Percentiles rank a stretch among this genome's conserved stretches.
These are phyloP conservation scores for Morbakka virulenta DNA, from an alignment of 30 jellyfish, hydroid and myxozoan genomes.

Conservation along the genomic window DNA sequence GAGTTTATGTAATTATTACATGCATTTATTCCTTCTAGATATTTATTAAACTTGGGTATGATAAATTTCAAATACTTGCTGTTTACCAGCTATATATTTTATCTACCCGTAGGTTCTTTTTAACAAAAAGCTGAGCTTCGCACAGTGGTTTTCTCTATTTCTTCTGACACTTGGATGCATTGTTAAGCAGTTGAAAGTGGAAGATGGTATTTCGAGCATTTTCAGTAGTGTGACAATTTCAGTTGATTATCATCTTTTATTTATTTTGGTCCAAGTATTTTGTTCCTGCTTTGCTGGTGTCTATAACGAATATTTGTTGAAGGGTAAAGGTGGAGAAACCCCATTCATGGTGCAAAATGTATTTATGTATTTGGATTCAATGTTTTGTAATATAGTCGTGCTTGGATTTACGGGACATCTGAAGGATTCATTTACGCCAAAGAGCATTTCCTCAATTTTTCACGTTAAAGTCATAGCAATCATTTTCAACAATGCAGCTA, in stretches of 20 bases:
- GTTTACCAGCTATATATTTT: neutral
- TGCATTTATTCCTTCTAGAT: no score
- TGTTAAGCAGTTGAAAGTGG: slow-evolving; percentile 78
- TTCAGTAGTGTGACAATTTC: slow-evolving; percentile 40
- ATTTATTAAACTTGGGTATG: no score
- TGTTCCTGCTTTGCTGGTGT: slow-evolving; percentile 99
- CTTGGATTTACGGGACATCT: slow-evolving; percentile 81
- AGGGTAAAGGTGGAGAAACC: slow-evolving; percentile 88
- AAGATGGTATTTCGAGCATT: no score
- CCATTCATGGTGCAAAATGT: slow-evolving; percentile 97
- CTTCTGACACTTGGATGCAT: slow-evolving; percentile 92
- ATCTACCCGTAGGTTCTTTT: slow-evolving; percentile 86
- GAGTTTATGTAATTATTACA: no score
- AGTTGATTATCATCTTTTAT: slow-evolving; percentile 56
- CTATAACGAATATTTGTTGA: slow-evolving; percentile 90
- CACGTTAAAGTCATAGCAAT: slow-evolving; percentile 70
- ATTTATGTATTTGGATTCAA: slow-evolving; percentile 89
- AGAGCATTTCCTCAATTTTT: slow-evolving; percentile 61
- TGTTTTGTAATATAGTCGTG: slow-evolving; percentile 62
- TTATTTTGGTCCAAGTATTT: slow-evolving; percentile 82
- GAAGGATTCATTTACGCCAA: slow-evolving; percentile 54
- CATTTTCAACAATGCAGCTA: slow-evolving; percentile 87
- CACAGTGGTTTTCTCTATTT: slow-evolving; percentile 89
- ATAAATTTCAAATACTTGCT: neutral
- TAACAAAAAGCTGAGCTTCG: slow-evolving; percentile 78